These are phyloP conservation scores for Sitophilus oryzae DNA, from an alignment of 1,140 invertebrate genomes.

Conservation along the genomic window DNA sequence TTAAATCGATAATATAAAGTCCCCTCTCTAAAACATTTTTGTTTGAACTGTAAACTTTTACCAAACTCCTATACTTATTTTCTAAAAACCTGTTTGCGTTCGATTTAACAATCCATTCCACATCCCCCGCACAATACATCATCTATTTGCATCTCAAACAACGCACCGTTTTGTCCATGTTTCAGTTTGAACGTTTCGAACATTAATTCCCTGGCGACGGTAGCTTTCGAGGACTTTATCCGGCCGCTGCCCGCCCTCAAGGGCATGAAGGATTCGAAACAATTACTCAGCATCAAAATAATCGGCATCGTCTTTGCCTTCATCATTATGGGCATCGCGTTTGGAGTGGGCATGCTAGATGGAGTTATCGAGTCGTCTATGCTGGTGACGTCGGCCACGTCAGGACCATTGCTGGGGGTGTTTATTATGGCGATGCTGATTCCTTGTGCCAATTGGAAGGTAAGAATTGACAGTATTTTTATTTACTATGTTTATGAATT, in stretches of 20 bases:
- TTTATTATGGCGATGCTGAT: conserved; percentile 67
- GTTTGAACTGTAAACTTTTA: too few species aligned
- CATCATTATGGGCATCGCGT: conserved; percentile 65
- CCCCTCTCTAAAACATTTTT: too few species aligned
- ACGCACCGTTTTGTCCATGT: too few species aligned
- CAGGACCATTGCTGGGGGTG: conserved; percentile 61
- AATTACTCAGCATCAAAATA: conserved; percentile 67
- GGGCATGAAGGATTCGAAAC: conserved; percentile 62
- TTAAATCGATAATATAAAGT: too few species aligned
- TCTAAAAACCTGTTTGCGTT: too few species aligned
- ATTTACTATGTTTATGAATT: too few species aligned
- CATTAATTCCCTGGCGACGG: conserved; percentile 78
- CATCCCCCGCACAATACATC: too few species aligned
- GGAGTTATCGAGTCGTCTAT: conserved; percentile 73
- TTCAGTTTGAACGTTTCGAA: conserved; percentile 74
- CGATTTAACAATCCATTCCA: too few species aligned
- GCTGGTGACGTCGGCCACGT: conserved; percentile 67
- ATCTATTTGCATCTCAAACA: too few species aligned
- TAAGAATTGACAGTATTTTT: conserved; percentile 30
- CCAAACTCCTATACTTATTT: too few species aligned
- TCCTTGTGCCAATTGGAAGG: conserved; percentile 69
- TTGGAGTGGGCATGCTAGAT: conserved; percentile 62
- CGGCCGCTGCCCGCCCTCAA: conserved; percentile 63
- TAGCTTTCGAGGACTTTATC: conserved; percentile 84
- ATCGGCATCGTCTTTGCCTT: conserved; percentile 66